Percentiles rank a stretch among this genome's conserved stretches.
phyloP scores from a whole-genome alignment of 2,113 vertebrate species.

The Parus major region DNA sequence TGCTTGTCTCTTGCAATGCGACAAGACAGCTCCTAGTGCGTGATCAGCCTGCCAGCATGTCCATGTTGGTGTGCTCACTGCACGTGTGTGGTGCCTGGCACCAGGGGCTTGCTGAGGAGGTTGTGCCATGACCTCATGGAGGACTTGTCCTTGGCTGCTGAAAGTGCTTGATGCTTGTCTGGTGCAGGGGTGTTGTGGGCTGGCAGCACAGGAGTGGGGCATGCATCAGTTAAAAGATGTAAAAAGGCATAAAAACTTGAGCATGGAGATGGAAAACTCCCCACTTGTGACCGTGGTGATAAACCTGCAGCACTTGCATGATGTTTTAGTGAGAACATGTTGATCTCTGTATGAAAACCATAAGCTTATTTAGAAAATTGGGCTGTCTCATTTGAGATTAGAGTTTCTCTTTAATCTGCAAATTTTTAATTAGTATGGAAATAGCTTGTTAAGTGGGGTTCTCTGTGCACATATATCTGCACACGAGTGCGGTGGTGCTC shows the following conservation, averaged over 20 bases:
- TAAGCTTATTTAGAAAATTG: slow-evolving; percentile 37
- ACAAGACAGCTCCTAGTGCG: rapidly evolving
- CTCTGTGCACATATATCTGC: rapidly evolving
- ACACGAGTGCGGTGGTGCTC: background rate
- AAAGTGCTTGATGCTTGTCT: background rate
- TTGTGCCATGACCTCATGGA: background rate
- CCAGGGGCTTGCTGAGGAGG: too few relatives aligned
- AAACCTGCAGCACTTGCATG: background rate
- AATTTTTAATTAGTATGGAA: slow-evolving; percentile 34
- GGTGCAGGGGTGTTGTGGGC: background rate
- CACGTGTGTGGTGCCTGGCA: rapidly evolving
- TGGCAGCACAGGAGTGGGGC: background rate
- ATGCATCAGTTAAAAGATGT: background rate
- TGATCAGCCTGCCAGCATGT: background rate
- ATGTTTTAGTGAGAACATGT: background rate
- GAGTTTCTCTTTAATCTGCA: slow-evolving; percentile 25
- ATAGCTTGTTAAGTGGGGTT: background rate
- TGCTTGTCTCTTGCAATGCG: background rate
- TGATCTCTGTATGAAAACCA: slow-evolving; percentile 6
- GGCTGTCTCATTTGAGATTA: slow-evolving; percentile 14
- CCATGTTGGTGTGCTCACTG: rapidly evolving
- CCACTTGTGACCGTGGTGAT: background rate
- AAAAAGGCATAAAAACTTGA: background rate
- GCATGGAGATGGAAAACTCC: background rate
- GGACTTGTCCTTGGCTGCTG: background rate